Conservation (phyloP, 2,113 vertebrate species). For the Chaetops frenatus region DNA sequence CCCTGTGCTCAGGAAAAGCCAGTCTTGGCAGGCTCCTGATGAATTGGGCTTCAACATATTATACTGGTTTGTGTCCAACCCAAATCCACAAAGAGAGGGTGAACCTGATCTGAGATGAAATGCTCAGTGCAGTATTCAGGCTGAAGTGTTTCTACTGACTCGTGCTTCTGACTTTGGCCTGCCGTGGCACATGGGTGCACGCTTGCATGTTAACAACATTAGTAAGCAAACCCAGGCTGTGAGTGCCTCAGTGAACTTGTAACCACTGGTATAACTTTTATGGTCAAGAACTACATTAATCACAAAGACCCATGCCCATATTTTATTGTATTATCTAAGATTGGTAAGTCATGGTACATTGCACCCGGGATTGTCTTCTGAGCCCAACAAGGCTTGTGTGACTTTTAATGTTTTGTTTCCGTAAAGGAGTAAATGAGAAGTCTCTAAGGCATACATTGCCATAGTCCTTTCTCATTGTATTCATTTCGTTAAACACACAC, state of each 20-base stretch:
- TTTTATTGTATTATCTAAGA: not conserved
- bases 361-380: not conserved
- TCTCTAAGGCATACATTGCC: not conserved
- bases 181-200: fast-evolving
- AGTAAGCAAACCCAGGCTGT: not conserved
- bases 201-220: not conserved
- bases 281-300: not conserved
- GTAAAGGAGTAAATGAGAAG: not conserved
- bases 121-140: not conserved
- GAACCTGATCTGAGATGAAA: not conserved
- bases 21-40: not conserved
- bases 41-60: not conserved
- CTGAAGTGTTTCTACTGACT: not conserved
- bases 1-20: not conserved
- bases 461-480: not conserved
- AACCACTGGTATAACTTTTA: not conserved
- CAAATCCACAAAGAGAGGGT: fast-evolving
- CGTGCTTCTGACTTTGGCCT: fast-evolving
- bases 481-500: not conserved
- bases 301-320: not conserved
- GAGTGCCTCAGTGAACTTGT: not conserved
- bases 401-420: not conserved
- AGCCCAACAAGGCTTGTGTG: not conserved
- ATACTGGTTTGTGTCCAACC: not conserved
- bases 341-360: not conserved